Evolutionary conservation across 2,113 vertebrate genomes (phyloP), one percentile per base, ranked within the genome.

Genomic region (Alethe castanea): DNA sequence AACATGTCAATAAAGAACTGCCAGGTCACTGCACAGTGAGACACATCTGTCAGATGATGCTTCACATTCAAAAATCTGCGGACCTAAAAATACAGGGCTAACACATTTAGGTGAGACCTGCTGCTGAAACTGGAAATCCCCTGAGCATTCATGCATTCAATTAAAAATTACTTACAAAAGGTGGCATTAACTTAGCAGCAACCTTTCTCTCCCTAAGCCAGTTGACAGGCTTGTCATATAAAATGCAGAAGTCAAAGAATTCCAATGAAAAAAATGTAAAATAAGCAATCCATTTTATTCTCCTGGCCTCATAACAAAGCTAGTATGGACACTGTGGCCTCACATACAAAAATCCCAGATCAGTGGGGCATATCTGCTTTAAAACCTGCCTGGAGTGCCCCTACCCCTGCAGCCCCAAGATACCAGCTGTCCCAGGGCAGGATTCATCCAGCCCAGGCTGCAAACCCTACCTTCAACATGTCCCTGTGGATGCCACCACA

Each of bases 401-500:
- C 33, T 7, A 12, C 2, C 22, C 35, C 62, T 9, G 33, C 59
- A 45, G 40, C 45, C 33, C 29, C 11, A 20, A 3, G 44, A 44
- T 13, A 8, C 4, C 1, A 3, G 18, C 17, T 85, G 73, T 14
- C 14, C 16, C 4, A 14, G 33, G 6, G 12, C 9, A 8, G 38
- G 60, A 59, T 18, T 26, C 3, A 5, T 42, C 24, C 33, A 25
- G 26, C 1, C 0, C 13, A 3, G 20, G 20, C 65, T 59, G 52
- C 26, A 53, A 72, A n/a, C 31, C 7, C 0, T 54, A 25, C 18
- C 57, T 24, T 53, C 47, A 19, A 28, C 13, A 1, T 1, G 0
- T 23, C 53, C 36, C 17, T 22, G n/a, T 3, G 6, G 28, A 26
- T 4, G 2, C 6, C 44, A 71, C 31, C 15, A 11, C 31, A 26